Base-by-base conservation (phyloP, 2,797 vertebrate genomes). In the Intellagama lesueurii region DNA sequence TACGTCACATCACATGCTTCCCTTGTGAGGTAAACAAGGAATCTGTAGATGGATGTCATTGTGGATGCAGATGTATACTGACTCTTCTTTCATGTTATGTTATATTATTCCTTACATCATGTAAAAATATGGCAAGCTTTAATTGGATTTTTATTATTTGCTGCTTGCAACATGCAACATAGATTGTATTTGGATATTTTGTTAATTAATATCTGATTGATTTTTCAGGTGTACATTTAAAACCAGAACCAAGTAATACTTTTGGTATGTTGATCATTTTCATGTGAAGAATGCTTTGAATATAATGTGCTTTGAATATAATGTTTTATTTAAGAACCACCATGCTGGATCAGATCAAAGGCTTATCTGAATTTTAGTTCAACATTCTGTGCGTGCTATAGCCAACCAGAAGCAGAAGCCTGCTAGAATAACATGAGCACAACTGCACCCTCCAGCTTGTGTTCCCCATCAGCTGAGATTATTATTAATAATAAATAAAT, bases 191-290 rank as follows among this genome's bases (percentile, higher is more conserved):
- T 26, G 17, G 26, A 75, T 44, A 44, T 35, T 44, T 77, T 70
- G 9, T 40, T 81, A 82, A 82, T 86, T n/a, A 11, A 49, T 0
- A 11, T 70, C 83, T 87, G 68, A 68, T 94, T 81, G 8, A 6
- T 86, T 69, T 95, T 95, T 75, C 93, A 99, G 98, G 98, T 91
- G 83, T 96, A 87, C 96, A 92, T 87, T 97, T 97, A 88, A 97
- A 96, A 5, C 92, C 95, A 9, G 95, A 96, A 84, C 96, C 97
- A 92, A 96, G 96, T 40, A 95, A 96, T 90, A 30, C 92, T 40
- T 3, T 16, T 12, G 95, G 97, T 98, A 96, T 94, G 96, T 88
- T 52, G 72, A n/a, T 8, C 19, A 24, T 66, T 87, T 81, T 75
- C 16, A 24, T 32, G 7, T 76, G 8, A 76, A 32, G 66, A 32